Base-by-base conservation (phyloP, 2,797 vertebrate genomes). In the Enteromius afrohamiltoni region DNA sequence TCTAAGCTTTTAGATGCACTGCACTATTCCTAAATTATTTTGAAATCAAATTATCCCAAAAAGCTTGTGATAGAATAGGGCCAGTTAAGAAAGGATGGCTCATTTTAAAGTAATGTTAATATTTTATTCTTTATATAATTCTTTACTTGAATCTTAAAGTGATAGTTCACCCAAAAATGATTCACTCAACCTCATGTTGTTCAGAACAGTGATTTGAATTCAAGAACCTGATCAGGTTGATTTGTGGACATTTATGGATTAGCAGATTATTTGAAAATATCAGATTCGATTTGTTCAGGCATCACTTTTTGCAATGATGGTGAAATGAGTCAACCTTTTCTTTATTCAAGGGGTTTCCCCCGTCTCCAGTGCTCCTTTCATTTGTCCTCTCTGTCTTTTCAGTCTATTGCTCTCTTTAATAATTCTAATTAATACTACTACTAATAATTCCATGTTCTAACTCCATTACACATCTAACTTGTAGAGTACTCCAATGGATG, bases 11-110 rank as follows among this genome's bases (percentile, higher is more conserved):
- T 31, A 58, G 47, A 68, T 69, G 37, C 60, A 29, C 14, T 29
- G 5, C 60, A 16, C 13, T 29, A 29, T 62, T 31, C 8, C 29
- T 31, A 67, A 67, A 37, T 8, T 0, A 34, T 37, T 34, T 8
- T 19, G 0, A 6, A 62, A 62, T 62, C 23, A 29, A 62, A 29
- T 26, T 26, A 62, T 26, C 58, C 58, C 23, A 29, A 60, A 60
- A 60, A 60, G 4, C 55, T 13, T 55, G 26, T 53, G 29, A 55
- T 55, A 49, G 69, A 74, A 74, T 13, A 49, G 29, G 10, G 49
- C 64, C 69, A 51, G 58, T 40, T 47, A 77, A n/a, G 2, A 31
- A 51, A 73, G 34, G 13, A 34, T 67, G 45, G n/a, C 34, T 82
- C 9, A 14, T 42, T n/a, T 68, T 42, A 68, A 49, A 51, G 17